phyloP scores from a whole-genome alignment of 2,888 invertebrate genomes.

The Nymphalis polychloros region DNA sequence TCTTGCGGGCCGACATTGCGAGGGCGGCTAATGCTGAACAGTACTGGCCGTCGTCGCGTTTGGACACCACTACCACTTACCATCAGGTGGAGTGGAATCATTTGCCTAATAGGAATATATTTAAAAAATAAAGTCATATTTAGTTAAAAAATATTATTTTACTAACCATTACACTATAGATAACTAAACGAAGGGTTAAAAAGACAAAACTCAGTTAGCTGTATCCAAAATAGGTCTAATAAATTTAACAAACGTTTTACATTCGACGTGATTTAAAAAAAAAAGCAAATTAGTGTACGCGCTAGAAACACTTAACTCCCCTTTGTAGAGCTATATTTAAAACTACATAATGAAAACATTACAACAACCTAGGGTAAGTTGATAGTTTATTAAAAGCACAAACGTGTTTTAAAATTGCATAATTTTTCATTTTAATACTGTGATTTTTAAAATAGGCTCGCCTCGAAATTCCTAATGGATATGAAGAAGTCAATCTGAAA shows the following conservation, averaged over 20 bases:
- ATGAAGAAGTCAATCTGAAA: no score
- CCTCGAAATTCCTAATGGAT: background rate
- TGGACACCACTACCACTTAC: no score
- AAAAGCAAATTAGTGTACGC: conserved; percentile 45
- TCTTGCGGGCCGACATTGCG: no score
- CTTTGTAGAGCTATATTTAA: conserved; percentile 61
- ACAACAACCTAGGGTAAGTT: conserved; percentile 36
- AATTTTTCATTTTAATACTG: conserved; percentile 13
- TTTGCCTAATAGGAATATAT: no score
- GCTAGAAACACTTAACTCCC: conserved; percentile 59
- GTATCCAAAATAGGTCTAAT: background rate
- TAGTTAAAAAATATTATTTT: no score
- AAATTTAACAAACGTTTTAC: conserved; percentile 20
- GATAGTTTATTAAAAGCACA: conserved; percentile 47
- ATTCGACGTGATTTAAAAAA: conserved; percentile 37
- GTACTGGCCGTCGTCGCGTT: no score
- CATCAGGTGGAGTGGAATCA: no score
- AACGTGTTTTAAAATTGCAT: conserved; percentile 34
- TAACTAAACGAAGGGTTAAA: background rate
- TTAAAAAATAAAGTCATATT: no score
- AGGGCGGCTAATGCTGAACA: no score
- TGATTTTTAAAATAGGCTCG: conserved; percentile 11
- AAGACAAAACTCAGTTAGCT: background rate
- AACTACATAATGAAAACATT: conserved; percentile 62
- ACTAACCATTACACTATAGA: no score